Base-by-base conservation (phyloP, 1,140 invertebrate genomes). In the Pteromalus puparum region DNA sequence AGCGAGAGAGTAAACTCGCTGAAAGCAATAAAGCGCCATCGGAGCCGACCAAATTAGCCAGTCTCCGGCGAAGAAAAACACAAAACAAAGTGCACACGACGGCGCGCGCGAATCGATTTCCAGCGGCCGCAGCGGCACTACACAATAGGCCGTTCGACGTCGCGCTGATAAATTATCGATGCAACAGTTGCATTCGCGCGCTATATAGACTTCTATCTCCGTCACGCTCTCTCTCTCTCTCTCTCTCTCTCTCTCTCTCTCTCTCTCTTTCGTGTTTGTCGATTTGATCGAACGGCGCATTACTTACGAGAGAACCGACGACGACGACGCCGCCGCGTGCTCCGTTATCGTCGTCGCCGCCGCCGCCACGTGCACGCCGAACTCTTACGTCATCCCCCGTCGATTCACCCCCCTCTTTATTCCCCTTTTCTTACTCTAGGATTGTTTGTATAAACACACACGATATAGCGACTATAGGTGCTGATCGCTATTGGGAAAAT, bases 341-440 rank as follows among this genome's bases (percentile, higher is more conserved):
- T 68, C 74, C 61, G 82, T 78, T 86, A 77, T 80, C 70, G 42
- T 76, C 85, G 18, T 15, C 21, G 4, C 53, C 53, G 18, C 53
- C 53, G 18, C 5, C 53, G 83, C 80, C 83, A 82, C 80, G 85
- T 81, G 81, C 83, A 68, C 61, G 74, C 74, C 67, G 2, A 79
- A 80, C 82, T 73, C 77, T 79, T 81, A 42, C 79, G 72, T 82
- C 78, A 85, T 76, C 84, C 28, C 28, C 13, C 61, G 46, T 24
- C 83, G 81, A 81, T 84, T 83, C 83, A 42, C 65, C 82, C 82
- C 82, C 76, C 82, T 48, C 80, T 75, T 34, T 46, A n/a, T 26
- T 48, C 28, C 28, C 70, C 53, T 61, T 76, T 78, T 72, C 38
- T 30, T 73, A 38, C 21, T 68, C 6, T 18, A 72, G 7, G 38